These are phyloP conservation scores for Hemicordylus capensis DNA, from an alignment of 2,113 vertebrate species.

Conservation along the genomic window DNA sequence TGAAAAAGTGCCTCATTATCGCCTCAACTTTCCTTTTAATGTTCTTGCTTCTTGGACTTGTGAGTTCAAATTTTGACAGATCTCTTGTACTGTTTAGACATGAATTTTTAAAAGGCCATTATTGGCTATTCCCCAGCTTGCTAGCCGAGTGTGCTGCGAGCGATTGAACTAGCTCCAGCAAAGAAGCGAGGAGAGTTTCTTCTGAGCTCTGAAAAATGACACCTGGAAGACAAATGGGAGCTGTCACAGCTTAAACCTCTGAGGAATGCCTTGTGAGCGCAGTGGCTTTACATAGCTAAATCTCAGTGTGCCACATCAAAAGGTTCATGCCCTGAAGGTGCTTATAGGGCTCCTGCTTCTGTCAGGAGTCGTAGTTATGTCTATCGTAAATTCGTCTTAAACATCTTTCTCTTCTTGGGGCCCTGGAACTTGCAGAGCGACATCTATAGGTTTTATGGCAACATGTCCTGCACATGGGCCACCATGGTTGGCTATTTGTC, in stretches of 20 bases:
- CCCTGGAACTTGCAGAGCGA: neutral
- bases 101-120: slow-evolving; percentile 38
- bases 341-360: slow-evolving; percentile 4
- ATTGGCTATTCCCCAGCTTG: slow-evolving; percentile 24
- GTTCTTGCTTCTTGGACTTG: neutral
- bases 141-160: neutral
- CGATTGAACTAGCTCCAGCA: slow-evolving; percentile 16
- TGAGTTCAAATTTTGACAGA: slow-evolving; percentile 9
- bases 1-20: neutral
- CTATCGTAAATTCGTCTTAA: slow-evolving; percentile 14
- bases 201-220: slow-evolving; percentile 23
- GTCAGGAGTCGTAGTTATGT: slow-evolving; percentile 4
- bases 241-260: slow-evolving; percentile 16
- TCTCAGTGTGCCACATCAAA: slow-evolving; percentile 15
- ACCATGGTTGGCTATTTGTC: neutral
- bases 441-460: neutral
- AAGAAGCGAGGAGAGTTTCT: slow-evolving; percentile 17
- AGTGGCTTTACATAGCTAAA: slow-evolving; percentile 24
- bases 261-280: slow-evolving; percentile 20
- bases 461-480: no score
- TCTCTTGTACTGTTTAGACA: slow-evolving; percentile 17
- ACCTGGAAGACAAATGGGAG: slow-evolving; percentile 23
- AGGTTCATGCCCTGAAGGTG: slow-evolving; percentile 2
- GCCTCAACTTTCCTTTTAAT: neutral
- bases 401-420: slow-evolving; percentile 12